phyloP scores from a whole-genome alignment of 1,140 invertebrate species.

The Eufriesea mexicana region DNA sequence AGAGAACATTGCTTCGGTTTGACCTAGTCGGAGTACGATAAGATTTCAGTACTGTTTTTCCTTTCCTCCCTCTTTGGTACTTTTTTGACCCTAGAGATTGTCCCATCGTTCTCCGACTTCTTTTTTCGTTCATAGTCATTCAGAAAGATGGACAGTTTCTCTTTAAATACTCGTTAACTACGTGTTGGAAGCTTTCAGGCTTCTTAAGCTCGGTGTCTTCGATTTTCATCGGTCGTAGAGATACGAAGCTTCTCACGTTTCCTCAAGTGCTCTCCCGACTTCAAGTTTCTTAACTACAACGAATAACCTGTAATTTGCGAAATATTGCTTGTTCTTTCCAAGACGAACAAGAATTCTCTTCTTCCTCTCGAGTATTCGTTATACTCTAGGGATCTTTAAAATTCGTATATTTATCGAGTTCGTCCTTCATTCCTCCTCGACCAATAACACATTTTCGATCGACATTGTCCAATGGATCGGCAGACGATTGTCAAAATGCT shows the following conservation, averaged over 20 bases:
- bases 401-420: not conserved
- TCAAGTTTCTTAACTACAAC: not conserved
- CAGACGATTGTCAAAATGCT: conserved; percentile 40
- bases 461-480: not conserved
- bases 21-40: conserved; percentile 14
- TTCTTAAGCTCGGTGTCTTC: not conserved
- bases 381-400: not conserved
- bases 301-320: not conserved
- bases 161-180: conserved; percentile 11
- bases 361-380: not conserved
- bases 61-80: not conserved
- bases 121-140: not conserved
- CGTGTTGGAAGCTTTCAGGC: not conserved
- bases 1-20: conserved; percentile 1
- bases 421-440: not conserved
- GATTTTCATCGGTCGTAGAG: conserved; percentile 2
- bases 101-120: not conserved
- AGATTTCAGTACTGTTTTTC: not conserved
- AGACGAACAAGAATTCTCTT: conserved; percentile 2
- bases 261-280: not conserved
- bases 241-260: not conserved
- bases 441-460: not conserved
- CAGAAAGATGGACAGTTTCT: not conserved
- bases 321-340: not conserved
- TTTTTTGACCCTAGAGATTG: not conserved